These are phyloP conservation scores for Athripsodes cinereus DNA, from an alignment of 2,888 invertebrate species.

Conservation along the genomic window DNA sequence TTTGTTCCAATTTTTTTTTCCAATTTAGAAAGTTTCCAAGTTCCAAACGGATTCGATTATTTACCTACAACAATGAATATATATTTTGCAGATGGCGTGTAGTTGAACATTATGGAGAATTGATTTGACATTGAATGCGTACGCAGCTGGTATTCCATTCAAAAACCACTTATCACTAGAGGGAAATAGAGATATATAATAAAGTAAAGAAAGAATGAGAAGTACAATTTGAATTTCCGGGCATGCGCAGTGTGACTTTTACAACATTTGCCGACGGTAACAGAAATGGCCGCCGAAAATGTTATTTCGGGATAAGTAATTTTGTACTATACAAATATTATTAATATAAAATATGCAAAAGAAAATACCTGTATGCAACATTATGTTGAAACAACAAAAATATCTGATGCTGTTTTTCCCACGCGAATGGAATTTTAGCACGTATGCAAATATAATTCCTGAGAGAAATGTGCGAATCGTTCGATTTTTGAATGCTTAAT, in stretches of 20 bases:
- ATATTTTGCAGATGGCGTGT: background rate
- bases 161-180: conserved; percentile 17
- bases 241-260: conserved; percentile 17
- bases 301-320: no score
- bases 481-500: no score
- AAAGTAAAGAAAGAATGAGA: conserved; percentile 10
- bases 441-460: no score
- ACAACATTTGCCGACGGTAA: conserved; percentile 19
- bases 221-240: conserved; percentile 4
- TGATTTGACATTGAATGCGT: conserved; percentile 27
- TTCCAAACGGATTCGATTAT: background rate
- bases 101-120: conserved; percentile 13
- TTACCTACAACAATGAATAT: background rate
- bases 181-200: background rate
- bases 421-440: no score
- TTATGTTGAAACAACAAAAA: no score
- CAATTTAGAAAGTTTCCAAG: background rate
- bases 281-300: conserved; percentile 19
- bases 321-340: no score
- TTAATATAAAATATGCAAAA: no score
- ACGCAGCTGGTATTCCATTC: conserved; percentile 23
- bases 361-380: no score
- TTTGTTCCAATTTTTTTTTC: no score
- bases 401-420: no score
- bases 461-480: no score